These are phyloP conservation scores for Drosophila colorata DNA, from an alignment of 2,888 invertebrate species.

Conservation along the genomic window DNA sequence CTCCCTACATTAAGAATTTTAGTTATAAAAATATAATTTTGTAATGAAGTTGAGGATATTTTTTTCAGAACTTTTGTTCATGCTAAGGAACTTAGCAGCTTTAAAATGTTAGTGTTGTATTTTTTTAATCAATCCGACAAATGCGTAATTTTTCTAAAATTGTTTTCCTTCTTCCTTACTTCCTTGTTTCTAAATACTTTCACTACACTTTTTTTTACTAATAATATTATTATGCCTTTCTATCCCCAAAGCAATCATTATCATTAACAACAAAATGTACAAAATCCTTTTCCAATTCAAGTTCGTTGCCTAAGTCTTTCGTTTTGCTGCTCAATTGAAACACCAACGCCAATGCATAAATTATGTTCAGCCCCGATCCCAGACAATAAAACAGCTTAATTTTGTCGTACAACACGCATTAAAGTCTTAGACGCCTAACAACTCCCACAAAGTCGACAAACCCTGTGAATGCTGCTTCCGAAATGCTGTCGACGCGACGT, in stretches of 20 bases:
- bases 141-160: too few species aligned
- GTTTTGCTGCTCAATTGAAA: conserved; percentile 22
- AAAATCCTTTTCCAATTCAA: conserved; percentile 28
- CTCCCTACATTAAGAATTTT: neutral
- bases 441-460: conserved; percentile 64
- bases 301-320: conserved; percentile 68
- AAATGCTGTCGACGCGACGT: conserved; percentile 45
- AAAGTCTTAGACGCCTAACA: conserved; percentile 58
- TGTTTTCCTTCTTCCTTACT: too few species aligned
- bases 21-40: neutral
- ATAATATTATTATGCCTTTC: neutral
- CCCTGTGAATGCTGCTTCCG: conserved; percentile 51
- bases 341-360: conserved; percentile 59
- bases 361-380: conserved; percentile 47
- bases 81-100: too few species aligned
- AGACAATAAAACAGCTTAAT: conserved; percentile 63
- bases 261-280: neutral
- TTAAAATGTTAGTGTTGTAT: too few species aligned
- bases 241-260: conserved; percentile 9
- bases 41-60: too few species aligned
- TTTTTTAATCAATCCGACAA: too few species aligned
- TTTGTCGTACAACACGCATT: conserved; percentile 62
- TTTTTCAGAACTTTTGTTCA: too few species aligned
- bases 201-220: too few species aligned
- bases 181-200: too few species aligned